Percentiles rank a stretch among this genome's conserved stretches.
These are phyloP conservation scores for Drosophila quinaria DNA, from an alignment of 2,888 invertebrate genomes.

Conservation along the genomic window DNA sequence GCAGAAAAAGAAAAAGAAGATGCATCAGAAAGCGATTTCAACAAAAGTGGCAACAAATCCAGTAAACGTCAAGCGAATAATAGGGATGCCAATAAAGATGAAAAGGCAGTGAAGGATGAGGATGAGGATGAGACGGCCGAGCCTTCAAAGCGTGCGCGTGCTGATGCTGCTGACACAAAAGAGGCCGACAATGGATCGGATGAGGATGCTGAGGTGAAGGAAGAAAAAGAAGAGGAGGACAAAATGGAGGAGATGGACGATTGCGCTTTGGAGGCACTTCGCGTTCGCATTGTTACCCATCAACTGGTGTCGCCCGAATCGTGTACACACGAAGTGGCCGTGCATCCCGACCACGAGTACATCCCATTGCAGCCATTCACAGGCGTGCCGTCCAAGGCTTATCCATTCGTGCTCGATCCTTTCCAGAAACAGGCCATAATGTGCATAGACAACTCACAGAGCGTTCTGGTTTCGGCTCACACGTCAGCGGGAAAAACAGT, in stretches of 20 bases:
- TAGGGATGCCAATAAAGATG: conserved; percentile 15
- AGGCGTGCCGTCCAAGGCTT: conserved; percentile 94
- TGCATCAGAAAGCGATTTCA: conserved; percentile 12
- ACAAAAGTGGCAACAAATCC: conserved; percentile 27
- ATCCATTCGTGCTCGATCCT: conserved; percentile 97
- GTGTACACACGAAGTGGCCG: conserved; percentile 98
- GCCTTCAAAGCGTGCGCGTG: conserved; percentile 42
- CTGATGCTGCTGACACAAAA: conserved; percentile 25
- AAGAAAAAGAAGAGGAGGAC: conserved; percentile 28
- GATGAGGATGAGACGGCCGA: neutral
- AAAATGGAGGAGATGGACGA: conserved; percentile 72
- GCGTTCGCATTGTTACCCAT: conserved; percentile 94
- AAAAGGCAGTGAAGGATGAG: neutral
- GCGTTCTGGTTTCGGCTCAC: conserved; percentile 99
- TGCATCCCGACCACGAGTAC: conserved; percentile 95
- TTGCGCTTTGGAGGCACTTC: conserved; percentile 90
- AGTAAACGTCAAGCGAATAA: conserved; percentile 32
- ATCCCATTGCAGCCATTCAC: conserved; percentile 87
- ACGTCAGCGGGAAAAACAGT: conserved; percentile 99
- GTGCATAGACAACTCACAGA: conserved; percentile 99
- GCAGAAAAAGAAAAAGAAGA: neutral
- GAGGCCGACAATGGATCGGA: conserved; percentile 24
- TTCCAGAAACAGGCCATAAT: conserved; percentile 98
- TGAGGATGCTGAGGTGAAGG: conserved; percentile 20
- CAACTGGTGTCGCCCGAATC: conserved; percentile 95